Base-by-base conservation (phyloP, 2,797 vertebrate species). In the Gambusia yucatana region DNA sequence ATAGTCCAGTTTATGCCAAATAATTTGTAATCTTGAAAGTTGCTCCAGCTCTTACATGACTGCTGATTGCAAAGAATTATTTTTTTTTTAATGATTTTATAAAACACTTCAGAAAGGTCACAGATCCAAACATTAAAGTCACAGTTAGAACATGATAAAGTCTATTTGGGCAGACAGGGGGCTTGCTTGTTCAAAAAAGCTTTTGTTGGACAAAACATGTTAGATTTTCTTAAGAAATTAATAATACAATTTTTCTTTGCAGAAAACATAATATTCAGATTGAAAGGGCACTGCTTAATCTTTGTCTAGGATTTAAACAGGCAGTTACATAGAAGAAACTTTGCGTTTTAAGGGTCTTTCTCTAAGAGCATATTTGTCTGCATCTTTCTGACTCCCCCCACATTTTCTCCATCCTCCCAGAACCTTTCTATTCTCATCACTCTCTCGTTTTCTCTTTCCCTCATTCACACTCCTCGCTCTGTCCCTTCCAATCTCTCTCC, bases 401-500 rank as follows among this genome's bases (percentile, higher is more conserved):
- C 4, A 6, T 80, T 82, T 82, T 79, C 77, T 76, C 72, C 83
- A 67, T 82, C 82, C 71, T 85, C 80, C 83, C 85, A 43, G 17
- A 88, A 86, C 89, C 91, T 89, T 90, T 91, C 92, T 83, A 90
- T 94, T 93, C 89, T 87, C 89, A 90, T 94, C 91, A 86, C 89
- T 90, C 86, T 90, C 86, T 83, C 25, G 77, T 91, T 89, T 92
- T 92, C 85, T 84, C 89, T 76, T 92, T 85, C 84, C 82, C 91
- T 93, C 93, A 92, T 93, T 93, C 92, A 90, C 91, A 91, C 89
- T 91, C 86, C 84, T 87, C 86, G 88, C 83, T 94, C 94, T 96
- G 96, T 96, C 96, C 95, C 92, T 96, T 96, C 90, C 95, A 96
- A 96, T 96, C 94, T 95, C 95, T 85, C 91, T 95, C 90, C 90